phyloP scores from a whole-genome alignment of 2,888 invertebrate genomes.

The Drosophila robusta region DNA sequence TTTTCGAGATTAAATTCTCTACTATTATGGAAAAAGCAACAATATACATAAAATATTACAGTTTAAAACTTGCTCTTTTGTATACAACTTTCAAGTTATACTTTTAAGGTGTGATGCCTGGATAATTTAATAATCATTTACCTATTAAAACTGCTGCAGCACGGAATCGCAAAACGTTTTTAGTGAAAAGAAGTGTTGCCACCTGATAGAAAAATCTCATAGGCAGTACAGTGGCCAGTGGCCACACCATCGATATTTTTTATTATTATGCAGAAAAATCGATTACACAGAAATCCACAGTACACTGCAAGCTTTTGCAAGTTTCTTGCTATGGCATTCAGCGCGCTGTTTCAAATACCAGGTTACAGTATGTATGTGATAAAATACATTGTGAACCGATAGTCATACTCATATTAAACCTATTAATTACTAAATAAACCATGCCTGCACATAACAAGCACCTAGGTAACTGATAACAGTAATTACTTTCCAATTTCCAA shows the following conservation, averaged over 20 bases:
- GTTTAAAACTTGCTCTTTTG: not conserved
- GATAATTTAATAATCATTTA: slow-evolving; percentile 49
- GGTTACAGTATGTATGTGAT: not conserved
- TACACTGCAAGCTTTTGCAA: not conserved
- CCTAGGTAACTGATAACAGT: slow-evolving; percentile 64
- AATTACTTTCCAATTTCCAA: slow-evolving; percentile 78
- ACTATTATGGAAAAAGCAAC: not conserved
- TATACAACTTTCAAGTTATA: not conserved
- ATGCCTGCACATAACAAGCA: slow-evolving; percentile 42
- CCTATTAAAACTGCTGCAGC: slow-evolving; percentile 35
- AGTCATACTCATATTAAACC: slow-evolving; percentile 13
- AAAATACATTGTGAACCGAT: slow-evolving; percentile 9
- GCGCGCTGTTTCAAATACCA: slow-evolving; percentile 23
- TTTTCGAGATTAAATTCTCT: slow-evolving; percentile 23
- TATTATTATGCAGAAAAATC: not conserved
- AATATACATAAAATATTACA: slow-evolving; percentile 37
- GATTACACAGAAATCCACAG: slow-evolving; percentile 8
- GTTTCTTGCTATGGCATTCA: slow-evolving; percentile 23
- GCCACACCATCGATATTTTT: not conserved
- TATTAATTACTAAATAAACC: slow-evolving; percentile 63
- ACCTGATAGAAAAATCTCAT: slow-evolving; percentile 9
- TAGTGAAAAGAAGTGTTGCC: slow-evolving; percentile 46
- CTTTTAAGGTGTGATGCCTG: slow-evolving; percentile 38
- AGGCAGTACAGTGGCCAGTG: not conserved
- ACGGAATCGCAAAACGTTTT: slow-evolving; percentile 53